Evolutionary conservation across 2,797 vertebrate genomes (phyloP).

Genomic region (Microhierax caerulescens): DNA sequence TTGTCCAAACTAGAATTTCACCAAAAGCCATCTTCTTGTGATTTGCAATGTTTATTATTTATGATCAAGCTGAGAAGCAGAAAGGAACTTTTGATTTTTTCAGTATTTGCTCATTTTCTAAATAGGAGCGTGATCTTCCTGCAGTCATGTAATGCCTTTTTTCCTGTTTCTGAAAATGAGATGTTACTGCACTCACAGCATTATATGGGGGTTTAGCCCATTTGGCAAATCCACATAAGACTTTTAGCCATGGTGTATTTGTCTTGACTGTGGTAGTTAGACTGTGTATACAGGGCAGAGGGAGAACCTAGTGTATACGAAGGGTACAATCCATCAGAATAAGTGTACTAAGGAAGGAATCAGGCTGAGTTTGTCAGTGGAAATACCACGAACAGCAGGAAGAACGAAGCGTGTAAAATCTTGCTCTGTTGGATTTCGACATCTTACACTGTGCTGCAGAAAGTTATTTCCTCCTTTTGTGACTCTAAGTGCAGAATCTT

Average conservation of each 20-base stretch:
- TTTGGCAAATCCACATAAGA: not conserved
- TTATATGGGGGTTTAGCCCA: not conserved
- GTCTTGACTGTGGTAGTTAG: not conserved
- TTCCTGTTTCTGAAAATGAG: not conserved
- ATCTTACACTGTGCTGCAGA: not conserved
- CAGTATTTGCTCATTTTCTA: not conserved
- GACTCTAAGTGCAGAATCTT: not conserved
- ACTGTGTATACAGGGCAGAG: not conserved
- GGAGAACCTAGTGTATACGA: not conserved
- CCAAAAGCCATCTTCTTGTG: not conserved
- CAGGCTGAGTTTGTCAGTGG: not conserved
- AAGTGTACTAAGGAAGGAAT: not conserved
- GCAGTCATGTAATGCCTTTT: not conserved
- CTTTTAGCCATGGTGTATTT: fast-evolving
- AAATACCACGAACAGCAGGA: not conserved
- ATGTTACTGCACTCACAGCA: fast-evolving
- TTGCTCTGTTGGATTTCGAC: not conserved
- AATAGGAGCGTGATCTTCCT: not conserved
- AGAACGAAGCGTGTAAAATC: not conserved
- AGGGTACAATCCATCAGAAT: not conserved
- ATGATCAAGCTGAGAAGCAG: not conserved
- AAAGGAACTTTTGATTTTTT: not conserved
- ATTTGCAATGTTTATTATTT: not conserved
- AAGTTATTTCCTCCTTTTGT: not conserved
- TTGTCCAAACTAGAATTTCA: not conserved